phyloP scores from a whole-genome alignment of 1,140 invertebrate genomes.

The Euwallacea fornicatus region DNA sequence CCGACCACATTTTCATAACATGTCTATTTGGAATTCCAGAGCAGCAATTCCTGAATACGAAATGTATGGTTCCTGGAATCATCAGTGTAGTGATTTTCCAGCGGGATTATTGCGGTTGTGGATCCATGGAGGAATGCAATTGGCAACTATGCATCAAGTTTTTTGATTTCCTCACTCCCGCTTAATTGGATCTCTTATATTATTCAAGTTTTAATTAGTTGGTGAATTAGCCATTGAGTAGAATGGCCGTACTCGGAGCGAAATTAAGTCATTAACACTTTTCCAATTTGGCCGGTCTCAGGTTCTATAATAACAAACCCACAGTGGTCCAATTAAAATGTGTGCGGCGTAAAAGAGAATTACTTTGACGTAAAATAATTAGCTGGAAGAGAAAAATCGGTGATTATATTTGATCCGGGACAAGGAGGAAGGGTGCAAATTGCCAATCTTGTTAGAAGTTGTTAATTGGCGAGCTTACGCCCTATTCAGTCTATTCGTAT shows the following conservation, averaged over 20 bases:
- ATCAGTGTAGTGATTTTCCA: slow-evolving; percentile 23
- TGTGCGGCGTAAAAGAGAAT: slow-evolving; percentile 45
- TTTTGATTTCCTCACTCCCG: no score
- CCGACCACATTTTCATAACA: slow-evolving; percentile 45
- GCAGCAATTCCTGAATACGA: slow-evolving; percentile 39
- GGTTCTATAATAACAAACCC: slow-evolving; percentile 37
- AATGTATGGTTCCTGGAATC: slow-evolving; percentile 39
- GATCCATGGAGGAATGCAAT: no score
- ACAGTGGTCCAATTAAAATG: slow-evolving; percentile 48
- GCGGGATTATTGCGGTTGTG: slow-evolving; percentile 32
- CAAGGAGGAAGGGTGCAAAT: slow-evolving; percentile 47
- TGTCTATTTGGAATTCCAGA: slow-evolving; percentile 38
- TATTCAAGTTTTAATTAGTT: slow-evolving; percentile 30
- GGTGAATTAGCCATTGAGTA: slow-evolving; percentile 20
- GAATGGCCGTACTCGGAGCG: slow-evolving; percentile 12
- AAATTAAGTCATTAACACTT: slow-evolving; percentile 40
- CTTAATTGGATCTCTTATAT: no score
- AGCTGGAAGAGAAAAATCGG: slow-evolving; percentile 50
- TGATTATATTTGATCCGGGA: slow-evolving; percentile 52
- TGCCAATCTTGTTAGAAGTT: slow-evolving; percentile 53
- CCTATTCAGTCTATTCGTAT: slow-evolving; percentile 50
- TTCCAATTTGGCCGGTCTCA: slow-evolving; percentile 35
- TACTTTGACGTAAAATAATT: slow-evolving; percentile 52
- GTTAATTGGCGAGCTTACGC: slow-evolving; percentile 50
- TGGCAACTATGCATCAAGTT: no score